Evolutionary conservation across 2,797 vertebrate species (phyloP), one percentile per base, ranked within the genome.

Genomic region (Hybognathus amarus): DNA sequence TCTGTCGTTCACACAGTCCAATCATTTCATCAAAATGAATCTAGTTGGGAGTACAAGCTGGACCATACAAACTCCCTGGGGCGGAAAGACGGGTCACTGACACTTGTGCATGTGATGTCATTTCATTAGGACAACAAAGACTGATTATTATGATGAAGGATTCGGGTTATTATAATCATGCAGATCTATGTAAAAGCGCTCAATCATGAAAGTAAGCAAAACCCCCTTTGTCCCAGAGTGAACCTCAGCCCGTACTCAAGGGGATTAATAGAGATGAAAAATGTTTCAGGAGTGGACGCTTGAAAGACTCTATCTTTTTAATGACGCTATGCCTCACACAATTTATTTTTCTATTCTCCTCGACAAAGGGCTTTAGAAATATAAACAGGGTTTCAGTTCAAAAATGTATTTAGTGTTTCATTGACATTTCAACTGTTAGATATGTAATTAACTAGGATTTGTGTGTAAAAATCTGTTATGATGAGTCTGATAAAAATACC

Each of bases 121-220:
- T 85, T 80, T 80, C 36, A 45, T 67, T 80, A 24, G 22, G 20
- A 81, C 56, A 80, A 79, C 47, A 80, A 61, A 73, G 79, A 80
- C 52, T 13, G 13, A 80, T 24, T 24, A 47, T 56, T 45, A 73
- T 56, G 12, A 71, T 64, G 56, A 56, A 17, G 24, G 27, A 40
- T 38, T 50, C 2, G 54, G 69, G 18, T 18, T 18, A 45, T 52
- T 18, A 56, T 52, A 33, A 74, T 75, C n/a, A 13, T 47, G 63
- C 20, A 38, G 20, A 63, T 63, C 42, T 36, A 30, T 22, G 56
- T 13, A 38, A 36, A 50, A 74, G 30, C 56, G 15, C 30, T 64
- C 6, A 50, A 24, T 50, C 40, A 12, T 12, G 68, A 63, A 18
- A 17, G 6, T 18, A 24, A n/a, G 40, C 59, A 73, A 20, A 71